Percentiles rank a stretch among this genome's conserved stretches.
phyloP scores from a whole-genome alignment of 2,113 vertebrate species.

The Poeciliopsis occidentalis region DNA sequence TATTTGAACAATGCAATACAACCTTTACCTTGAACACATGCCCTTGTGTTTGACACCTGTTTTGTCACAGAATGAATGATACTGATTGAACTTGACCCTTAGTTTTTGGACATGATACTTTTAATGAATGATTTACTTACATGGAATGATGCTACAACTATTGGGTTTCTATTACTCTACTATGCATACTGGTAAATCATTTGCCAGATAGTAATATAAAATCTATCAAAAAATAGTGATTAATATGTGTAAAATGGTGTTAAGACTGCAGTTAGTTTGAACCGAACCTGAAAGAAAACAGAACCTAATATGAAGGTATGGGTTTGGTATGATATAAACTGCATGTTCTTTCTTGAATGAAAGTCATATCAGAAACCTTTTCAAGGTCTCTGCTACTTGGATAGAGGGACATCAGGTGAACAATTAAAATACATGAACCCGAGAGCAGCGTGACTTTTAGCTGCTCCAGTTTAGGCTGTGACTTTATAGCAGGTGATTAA shows the following conservation, averaged over 20 bases:
- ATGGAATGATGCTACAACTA: neutral
- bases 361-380: neutral
- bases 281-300: neutral
- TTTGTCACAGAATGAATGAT: neutral
- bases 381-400: neutral
- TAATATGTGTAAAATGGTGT: neutral
- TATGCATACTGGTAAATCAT: neutral
- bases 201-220: neutral
- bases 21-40: neutral
- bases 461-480: slow-evolving; percentile 34
- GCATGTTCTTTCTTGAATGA: neutral
- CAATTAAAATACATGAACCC: slow-evolving; percentile 20
- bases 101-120: neutral
- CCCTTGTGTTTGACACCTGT: neutral
- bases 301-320: neutral
- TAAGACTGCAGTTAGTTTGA: neutral
- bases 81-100: neutral
- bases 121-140: neutral
- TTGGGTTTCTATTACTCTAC: neutral
- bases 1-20: no score
- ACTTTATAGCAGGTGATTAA: slow-evolving; percentile 63
- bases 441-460: slow-evolving; percentile 23
- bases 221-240: neutral
- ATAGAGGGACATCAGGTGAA: slow-evolving; percentile 11
- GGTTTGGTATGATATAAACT: no score